phyloP scores from a whole-genome alignment of 92 coral and sea anemone species.

The Phenganax subtilis region DNA sequence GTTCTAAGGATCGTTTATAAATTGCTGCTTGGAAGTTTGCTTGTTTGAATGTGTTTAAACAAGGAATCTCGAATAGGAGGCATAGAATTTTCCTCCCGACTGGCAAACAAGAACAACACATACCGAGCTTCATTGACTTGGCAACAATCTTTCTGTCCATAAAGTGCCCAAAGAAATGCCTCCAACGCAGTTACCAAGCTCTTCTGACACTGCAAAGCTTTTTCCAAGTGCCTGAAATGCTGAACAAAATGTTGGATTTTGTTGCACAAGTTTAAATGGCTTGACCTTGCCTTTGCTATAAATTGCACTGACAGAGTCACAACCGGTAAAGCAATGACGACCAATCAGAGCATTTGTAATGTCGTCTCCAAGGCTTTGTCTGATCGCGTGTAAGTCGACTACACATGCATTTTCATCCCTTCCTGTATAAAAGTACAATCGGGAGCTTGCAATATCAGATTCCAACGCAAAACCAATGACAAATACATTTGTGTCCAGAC shows the following conservation, averaged over 20 bases:
- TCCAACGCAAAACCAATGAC: slow-evolving; percentile 17
- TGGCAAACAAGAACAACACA: slow-evolving; percentile 1
- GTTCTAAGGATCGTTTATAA: neutral
- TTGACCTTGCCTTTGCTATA: slow-evolving; percentile 41
- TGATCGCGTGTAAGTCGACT: slow-evolving; percentile 23
- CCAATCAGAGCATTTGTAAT: slow-evolving; percentile 34
- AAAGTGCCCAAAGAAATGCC: slow-evolving; percentile 28
- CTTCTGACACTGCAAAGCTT: slow-evolving; percentile 20
- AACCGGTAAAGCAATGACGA: slow-evolving; percentile 39
- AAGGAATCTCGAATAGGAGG: no score
- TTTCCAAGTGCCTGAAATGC: slow-evolving; percentile 29
- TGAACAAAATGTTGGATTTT: slow-evolving; percentile 24
- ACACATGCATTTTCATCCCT: slow-evolving; percentile 24
- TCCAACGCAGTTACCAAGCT: slow-evolving; percentile 4
- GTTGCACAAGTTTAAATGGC: slow-evolving; percentile 30
- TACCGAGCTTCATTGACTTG: slow-evolving; percentile 20
- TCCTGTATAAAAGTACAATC: slow-evolving; percentile 29
- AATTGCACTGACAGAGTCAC: slow-evolving; percentile 44
- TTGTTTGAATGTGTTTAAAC: no score
- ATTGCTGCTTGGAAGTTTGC: no score
- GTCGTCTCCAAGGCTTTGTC: slow-evolving; percentile 32
- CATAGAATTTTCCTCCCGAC: no score
- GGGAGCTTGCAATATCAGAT: slow-evolving; percentile 16
- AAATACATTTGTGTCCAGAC: slow-evolving; percentile 27
- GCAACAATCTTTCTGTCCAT: slow-evolving; percentile 12